Evolutionary conservation across 2,113 vertebrate species (phyloP), one percentile per base, ranked within the genome.

Genomic region (Pteronura brasiliensis): DNA sequence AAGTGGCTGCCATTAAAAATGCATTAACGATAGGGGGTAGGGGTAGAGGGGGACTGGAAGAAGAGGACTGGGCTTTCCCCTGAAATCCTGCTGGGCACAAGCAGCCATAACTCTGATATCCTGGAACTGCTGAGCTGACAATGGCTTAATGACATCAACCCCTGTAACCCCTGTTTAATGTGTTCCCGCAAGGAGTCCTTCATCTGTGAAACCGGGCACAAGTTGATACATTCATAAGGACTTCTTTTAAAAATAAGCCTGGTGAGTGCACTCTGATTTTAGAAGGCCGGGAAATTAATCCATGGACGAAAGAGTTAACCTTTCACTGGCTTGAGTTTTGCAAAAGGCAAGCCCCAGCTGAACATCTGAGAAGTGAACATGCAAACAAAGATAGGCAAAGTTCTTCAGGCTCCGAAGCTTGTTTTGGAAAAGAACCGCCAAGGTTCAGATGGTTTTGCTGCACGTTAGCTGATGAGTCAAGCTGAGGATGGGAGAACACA

Each of bases 1-100:
- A 96, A 97, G 96, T 97, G 98, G 96, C 93, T 98, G 92, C 97
- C 96, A 97, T 98, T 96, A 97, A 93, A 90, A 83, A 96, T 97
- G 84, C 95, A 88, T 96, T 95, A 95, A 65, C 69, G 79, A 31
- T 42, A 91, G 18, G 34, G 11, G 7, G 3, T 34, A 7, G 11
- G 25, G 23, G 4, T 39, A 12, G 47, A 57, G 63, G 42, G 39
- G 17, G 57, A 10, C 27, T 71, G 21, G n/a, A 69, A 1, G 59
- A 95, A 27, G 42, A 7, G 9, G 14, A 10, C 49, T 15, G 57
- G 76, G 89, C 88, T 98, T 98, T 94, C 93, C 97, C 42, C 93
- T 96, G 95, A 96, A 98, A 98, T 97, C 97, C 81, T 96, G 88
- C 90, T 96, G 95, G 96, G n/a, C 34, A 47, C 93, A 92, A n/a